Evolutionary conservation across 2,113 vertebrate species (phyloP), one percentile per base, ranked within the genome.

Genomic region (Calonectris borealis): DNA sequence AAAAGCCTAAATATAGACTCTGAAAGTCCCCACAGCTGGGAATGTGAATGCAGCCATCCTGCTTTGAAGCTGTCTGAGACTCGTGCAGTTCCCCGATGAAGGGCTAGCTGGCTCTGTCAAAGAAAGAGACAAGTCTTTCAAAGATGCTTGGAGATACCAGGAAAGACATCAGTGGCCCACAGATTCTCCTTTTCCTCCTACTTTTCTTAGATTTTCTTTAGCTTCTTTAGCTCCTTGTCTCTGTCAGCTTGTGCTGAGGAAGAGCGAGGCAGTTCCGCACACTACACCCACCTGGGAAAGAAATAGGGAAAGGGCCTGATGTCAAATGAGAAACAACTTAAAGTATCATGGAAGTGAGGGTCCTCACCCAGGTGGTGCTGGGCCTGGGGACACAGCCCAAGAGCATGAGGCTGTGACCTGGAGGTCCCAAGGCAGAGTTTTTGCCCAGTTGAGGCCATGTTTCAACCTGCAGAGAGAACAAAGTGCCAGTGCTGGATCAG

Each of bases 1-100:
- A 96, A 95, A 94, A 94, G 51, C 88, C 93, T 96, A 95, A 96
- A 97, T 96, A 94, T 96, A 96, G 95, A 49, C 78, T 52, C 73
- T 83, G 29, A 96, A 96, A 89, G 95, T 88, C 83, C 58, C 70
- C 1, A 0, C 93, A 90, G 88, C 75, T 54, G 82, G 83, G 62
- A 79, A 89, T 6, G 83, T 58, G 94, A 84, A 93, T 36, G 90
- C 65, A 77, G 90, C 88, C 83, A 21, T 69, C 40, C 49, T 60
- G 65, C 96, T 97, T 95, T 96, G 95, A 97, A 96, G 91, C 66
- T 80, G 62, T 34, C 86, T 89, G 93, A 83, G 90, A 84, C 92
- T 92, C 3, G 11, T 68, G 55, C 83, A 94, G 92, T 61, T 91
- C 92, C 81, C 92, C 92, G 51, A 95, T 92, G 93, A 97, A 95